Evolutionary conservation across 1,140 invertebrate genomes (phyloP).

Genomic region (Tetragnatha versicolor): DNA sequence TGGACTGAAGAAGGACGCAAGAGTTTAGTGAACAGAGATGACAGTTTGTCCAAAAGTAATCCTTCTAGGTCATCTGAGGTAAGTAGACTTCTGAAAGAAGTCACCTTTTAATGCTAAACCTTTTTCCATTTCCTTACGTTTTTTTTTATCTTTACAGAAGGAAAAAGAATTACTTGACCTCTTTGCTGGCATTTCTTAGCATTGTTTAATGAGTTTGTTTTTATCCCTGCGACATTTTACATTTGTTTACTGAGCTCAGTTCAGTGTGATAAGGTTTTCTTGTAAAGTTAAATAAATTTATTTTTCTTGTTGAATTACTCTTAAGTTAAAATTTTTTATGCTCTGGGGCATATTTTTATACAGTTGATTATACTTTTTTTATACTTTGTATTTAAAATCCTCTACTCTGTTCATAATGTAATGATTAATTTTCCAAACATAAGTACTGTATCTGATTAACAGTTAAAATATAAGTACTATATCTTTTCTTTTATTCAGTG

Average conservation of each 20-base stretch:
- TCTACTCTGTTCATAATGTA: too few species aligned
- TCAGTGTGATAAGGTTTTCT: constrained; percentile 26
- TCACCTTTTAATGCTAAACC: too few species aligned
- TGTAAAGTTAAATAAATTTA: not conserved
- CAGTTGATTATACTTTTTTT: too few species aligned
- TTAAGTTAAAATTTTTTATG: not conserved
- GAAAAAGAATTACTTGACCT: constrained; percentile 15
- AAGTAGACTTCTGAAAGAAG: too few species aligned
- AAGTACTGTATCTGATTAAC: too few species aligned
- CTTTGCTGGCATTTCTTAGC: constrained; percentile 27
- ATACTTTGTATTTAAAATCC: too few species aligned
- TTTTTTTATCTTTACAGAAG: constrained; percentile 1
- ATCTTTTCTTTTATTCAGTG: too few species aligned
- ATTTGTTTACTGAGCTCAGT: not conserved
- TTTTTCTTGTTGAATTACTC: not conserved
- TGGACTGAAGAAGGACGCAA: constrained; percentile 31
- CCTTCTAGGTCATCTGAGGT: not conserved
- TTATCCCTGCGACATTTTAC: not conserved
- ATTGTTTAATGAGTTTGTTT: not conserved
- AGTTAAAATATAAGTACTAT: too few species aligned
- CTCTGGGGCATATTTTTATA: too few species aligned
- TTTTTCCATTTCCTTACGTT: not conserved
- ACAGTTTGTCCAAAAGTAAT: not conserved
- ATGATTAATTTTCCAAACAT: too few species aligned
- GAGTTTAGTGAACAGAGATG: not conserved